Base-by-base conservation (phyloP, 1,140 invertebrate genomes). In the Ceratosolen solmsi region DNA sequence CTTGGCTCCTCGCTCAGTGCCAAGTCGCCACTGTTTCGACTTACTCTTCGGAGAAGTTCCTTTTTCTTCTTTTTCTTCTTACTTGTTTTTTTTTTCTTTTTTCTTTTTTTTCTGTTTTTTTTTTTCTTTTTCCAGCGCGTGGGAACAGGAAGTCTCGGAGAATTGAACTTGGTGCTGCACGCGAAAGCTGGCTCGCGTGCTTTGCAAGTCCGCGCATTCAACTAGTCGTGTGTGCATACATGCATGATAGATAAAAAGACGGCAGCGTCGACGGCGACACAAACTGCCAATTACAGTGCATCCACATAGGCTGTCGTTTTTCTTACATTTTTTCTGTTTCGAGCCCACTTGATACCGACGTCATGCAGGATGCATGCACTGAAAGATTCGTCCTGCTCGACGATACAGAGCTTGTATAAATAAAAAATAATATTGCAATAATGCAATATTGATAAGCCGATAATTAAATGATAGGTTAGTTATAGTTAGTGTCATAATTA, bases 101-200 rank as follows among this genome's bases (percentile, higher is more conserved):
- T 63, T 4, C 25, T 30, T 63, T n/a, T 30, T 30, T 63, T 15
- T 63, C 15, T 63, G 1, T 63, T 30, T 68, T 5, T 79, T 49
- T 71, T 56, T 56, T 49, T 58, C 25, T 54, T 77, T 76, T 51
- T 46, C 15, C 49, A 49, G 25, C 68, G 68, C 81, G 81, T 82
- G 81, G 75, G 81, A 82, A 82, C 81, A 82, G 81, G 74, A 82
- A 82, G 70, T 74, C 38, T 22, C 49, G 49, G 27, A 49, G 33
- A 54, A 38, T 36, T 36, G 68, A 74, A 65, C 63, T 49, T 71
- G 65, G 38, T 38, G 54, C 51, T 30, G 80, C 80, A 82, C 80
- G 80, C 80, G 54, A 82, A 82, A 82, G 51, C 73, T 72, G 63
- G 46, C 46, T 80, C 71, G 79, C 79, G 79, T 68, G 80, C 73